Percentiles rank a stretch among this genome's conserved stretches.
phyloP scores from a whole-genome alignment of 2,113 vertebrate genomes.

The Burhinus oedicnemus region DNA sequence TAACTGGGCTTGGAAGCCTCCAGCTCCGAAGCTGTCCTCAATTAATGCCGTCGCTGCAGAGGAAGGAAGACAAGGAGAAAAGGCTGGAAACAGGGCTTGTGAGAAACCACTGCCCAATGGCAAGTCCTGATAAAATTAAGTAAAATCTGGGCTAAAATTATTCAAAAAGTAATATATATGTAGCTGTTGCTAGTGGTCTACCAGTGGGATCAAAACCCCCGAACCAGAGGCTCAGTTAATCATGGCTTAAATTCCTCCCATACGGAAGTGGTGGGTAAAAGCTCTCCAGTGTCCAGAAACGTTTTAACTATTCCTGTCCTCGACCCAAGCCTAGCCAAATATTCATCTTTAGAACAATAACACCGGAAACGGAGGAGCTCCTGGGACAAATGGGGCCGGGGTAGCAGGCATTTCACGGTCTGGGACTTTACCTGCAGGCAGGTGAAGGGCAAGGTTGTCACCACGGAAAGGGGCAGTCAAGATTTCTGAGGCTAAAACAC shows the following conservation, averaged over 20 bases:
- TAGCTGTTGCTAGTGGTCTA: neutral
- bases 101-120: neutral
- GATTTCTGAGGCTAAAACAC: neutral
- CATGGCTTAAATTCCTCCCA: neutral
- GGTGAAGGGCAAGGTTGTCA: neutral
- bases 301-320: neutral
- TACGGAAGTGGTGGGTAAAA: neutral
- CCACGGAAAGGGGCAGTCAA: accelerated
- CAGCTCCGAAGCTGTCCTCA: neutral
- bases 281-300: neutral
- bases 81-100: neutral
- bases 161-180: neutral
- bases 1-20: neutral
- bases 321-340: accelerated
- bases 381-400: accelerated
- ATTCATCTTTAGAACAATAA: neutral
- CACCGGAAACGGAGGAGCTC: neutral
- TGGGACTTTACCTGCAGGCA: neutral
- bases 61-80: neutral
- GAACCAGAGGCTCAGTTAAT: neutral
- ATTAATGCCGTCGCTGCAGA: neutral
- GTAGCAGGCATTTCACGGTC: accelerated
- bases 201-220: neutral
- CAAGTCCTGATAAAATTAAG: neutral
- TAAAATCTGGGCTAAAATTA: neutral